Base-by-base conservation (phyloP, 2,888 invertebrate genomes). In the Lasioglossum marginatum region DNA sequence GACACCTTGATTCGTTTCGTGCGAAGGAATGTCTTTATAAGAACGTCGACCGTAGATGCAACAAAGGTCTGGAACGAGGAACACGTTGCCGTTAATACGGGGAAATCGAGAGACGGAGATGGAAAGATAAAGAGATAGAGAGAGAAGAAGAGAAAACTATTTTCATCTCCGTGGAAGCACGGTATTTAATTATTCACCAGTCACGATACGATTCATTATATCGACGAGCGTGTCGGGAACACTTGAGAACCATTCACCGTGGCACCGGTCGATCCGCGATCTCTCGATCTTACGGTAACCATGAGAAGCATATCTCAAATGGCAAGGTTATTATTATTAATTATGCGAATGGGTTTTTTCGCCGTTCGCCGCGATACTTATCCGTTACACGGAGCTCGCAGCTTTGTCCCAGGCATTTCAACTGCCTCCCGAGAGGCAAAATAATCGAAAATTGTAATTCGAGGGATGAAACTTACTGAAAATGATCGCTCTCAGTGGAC, bases 311-410 rank as follows among this genome's bases (percentile, higher is more conserved):
- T 85, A 85, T 87, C 81, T 81, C 84, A 72, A 83, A 85, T 81
- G 81, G 77, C 85, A 85, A 72, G 81, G 79, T 68, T 85, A 85
- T 87, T 87, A 82, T 87, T 88, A 85, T 88, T 87, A 87, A 87
- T 88, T 88, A 87, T 88, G 87, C 76, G 82, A 87, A 87, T 85
- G 66, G 48, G 23, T 74, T 81, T 83, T 72, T 81, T 63, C 81
- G 75, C 73, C 77, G 85, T 85, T 83, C 75, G 81, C 52, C 31
- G 52, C 77, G 85, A 70, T 60, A 77, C 73, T 75, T 79, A 78
- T 74, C 63, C 83, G 83, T 31, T 63, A 63, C 60, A 66, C 66
- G 23, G 10, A 8, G 66, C 66, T 23, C 34, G 66, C 34, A 37
- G 37, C 23, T 34, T 14, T 37, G 66, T 68, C 23, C 34, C 23